Base-by-base conservation (phyloP, 1,140 invertebrate species). In the Parasteatoda tepidariorum region DNA sequence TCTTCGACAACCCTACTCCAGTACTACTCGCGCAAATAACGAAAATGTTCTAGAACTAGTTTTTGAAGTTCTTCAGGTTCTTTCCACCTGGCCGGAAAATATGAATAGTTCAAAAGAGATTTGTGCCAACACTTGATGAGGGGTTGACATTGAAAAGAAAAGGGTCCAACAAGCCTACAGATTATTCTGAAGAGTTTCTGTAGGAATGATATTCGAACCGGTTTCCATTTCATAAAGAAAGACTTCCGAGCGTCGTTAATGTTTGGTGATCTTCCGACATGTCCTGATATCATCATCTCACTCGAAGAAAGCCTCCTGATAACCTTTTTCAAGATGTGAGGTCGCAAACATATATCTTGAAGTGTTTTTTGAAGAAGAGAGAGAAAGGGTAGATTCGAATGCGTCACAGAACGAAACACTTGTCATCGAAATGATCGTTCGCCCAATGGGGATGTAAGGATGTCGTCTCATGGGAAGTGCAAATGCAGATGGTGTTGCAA, bases 211-310 rank as follows among this genome's bases (percentile, higher is more conserved):
- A n/a, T n/a, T 18, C 18, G 55, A 68, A 68, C 26, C 38, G 66
- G 66, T 68, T 68, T 68, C 66, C 38, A 68, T 68, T 68, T 68
- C 66, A 68, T 7, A 11, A 24, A 34, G 7, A 24, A 24, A 18
- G 34, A 24, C 11, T 48, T 24, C n/a, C 26, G 5, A 24, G 31
- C 31, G 34, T 9, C 30, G 30, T 18, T 66, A 31, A 31, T 22
- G 7, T 3, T 24, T 59, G 24, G 15, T 31, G 28, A n/a, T 4
- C 30, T 9, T 66, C 62, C n/a, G n/a, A n/a, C n/a, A n/a, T n/a
- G n/a, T n/a, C n/a, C n/a, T n/a, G n/a, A n/a, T n/a, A n/a, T n/a
- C n/a, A n/a, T n/a, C n/a, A n/a, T n/a, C n/a, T n/a, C n/a, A n/a
- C n/a, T n/a, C n/a, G n/a, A n/a, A n/a, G n/a, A n/a, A n/a, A n/a